A percentile compares a stretch with the other conserved stretches of the same genome.
phyloP scores from a whole-genome alignment of 1,140 invertebrate genomes.

The Anthonomus grandis region DNA sequence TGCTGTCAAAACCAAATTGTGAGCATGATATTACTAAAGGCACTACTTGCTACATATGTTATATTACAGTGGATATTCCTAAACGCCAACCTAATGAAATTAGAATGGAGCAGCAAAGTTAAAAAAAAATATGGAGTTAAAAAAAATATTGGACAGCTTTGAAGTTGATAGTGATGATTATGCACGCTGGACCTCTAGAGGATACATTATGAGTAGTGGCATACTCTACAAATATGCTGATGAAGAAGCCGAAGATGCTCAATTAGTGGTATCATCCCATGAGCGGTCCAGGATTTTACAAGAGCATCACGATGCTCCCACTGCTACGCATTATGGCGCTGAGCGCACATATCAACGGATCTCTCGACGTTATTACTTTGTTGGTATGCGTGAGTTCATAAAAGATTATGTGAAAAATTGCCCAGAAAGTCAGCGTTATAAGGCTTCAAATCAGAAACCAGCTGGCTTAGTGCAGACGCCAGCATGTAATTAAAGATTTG shows the following conservation, averaged over 20 bases:
- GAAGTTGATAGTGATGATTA: not conserved
- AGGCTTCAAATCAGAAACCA: constrained; percentile 23
- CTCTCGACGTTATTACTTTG: constrained; percentile 10
- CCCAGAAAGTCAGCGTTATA: no score
- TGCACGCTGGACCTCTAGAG: constrained; percentile 7
- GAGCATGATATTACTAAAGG: not conserved
- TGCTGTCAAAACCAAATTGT: not conserved
- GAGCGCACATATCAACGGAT: constrained; percentile 30
- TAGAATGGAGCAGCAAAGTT: constrained; percentile 19
- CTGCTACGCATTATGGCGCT: constrained; percentile 36
- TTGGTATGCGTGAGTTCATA: constrained; percentile 8
- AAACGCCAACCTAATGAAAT: not conserved
- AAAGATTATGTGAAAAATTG: constrained; percentile 18
- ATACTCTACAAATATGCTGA: not conserved
- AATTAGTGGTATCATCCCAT: not conserved
- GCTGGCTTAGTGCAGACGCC: constrained; percentile 37
- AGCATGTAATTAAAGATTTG: constrained; percentile 29
- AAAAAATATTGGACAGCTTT: not conserved
- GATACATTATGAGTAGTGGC: constrained; percentile 11
- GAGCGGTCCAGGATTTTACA: constrained; percentile 15
- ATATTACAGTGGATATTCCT: not conserved
- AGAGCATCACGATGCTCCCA: constrained; percentile 34
- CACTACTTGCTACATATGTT: not conserved
- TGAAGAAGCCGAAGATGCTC: constrained; percentile 15
- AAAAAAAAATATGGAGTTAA: not conserved